Percentiles rank a stretch among this genome's conserved stretches.
Evolutionary conservation across 1,140 invertebrate genomes (phyloP).

Genomic region (Lysiphlebus fabarum): DNA sequence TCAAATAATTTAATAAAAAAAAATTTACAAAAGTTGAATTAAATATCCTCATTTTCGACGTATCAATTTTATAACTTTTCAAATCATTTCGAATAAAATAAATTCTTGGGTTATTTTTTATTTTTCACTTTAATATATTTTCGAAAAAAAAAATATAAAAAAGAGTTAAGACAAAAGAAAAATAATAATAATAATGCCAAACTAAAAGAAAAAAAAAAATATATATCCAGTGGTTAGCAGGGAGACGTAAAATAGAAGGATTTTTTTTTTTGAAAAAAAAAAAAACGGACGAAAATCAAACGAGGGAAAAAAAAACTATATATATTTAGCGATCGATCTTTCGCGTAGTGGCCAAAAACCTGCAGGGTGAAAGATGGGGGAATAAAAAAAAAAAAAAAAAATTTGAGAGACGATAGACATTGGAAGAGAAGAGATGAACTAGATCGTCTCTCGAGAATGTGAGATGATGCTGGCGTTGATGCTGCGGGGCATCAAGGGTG

Average conservation of each 20-base stretch:
- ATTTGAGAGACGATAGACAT: conserved; percentile 19
- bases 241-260: conserved; percentile 11
- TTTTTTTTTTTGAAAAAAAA: not conserved
- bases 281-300: conserved; percentile 11
- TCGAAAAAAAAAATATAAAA: conserved; percentile 1
- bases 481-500: conserved; percentile 16
- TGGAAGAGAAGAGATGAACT: not conserved
- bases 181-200: not conserved
- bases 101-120: too few relatives aligned
- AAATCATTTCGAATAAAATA: too few relatives aligned
- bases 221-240: conserved; percentile 20
- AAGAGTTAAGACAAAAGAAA: conserved; percentile 12
- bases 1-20: too few relatives aligned
- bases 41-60: too few relatives aligned
- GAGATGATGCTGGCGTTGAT: conserved; percentile 14
- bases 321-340: conserved; percentile 29
- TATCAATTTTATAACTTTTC: too few relatives aligned
- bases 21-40: too few relatives aligned
- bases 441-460: too few relatives aligned
- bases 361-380: conserved; percentile 26
- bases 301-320: conserved; percentile 18
- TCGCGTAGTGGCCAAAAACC: conserved; percentile 29
- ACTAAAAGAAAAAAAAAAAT: conserved; percentile 9
- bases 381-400: conserved; percentile 24
- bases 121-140: not conserved